Evolutionary conservation across 2,797 vertebrate genomes (phyloP), one percentile per base, ranked within the genome.

Genomic region (Myoxocephalus aenaeus): DNA sequence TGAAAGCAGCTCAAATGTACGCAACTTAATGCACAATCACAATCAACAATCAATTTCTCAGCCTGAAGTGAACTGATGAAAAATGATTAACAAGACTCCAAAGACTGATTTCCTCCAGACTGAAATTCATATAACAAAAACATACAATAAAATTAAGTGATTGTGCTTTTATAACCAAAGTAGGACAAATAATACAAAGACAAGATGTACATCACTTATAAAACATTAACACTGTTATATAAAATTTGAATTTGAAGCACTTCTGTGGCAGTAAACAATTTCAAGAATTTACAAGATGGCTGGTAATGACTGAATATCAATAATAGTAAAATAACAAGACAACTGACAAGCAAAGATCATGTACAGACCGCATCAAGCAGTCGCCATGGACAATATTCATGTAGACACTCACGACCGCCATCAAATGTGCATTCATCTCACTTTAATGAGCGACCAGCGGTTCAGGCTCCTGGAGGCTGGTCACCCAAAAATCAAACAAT

Each of bases 121-220:
- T 91, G 93, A 89, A 92, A 92, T 94, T 95, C 95, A 96, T 96
- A 96, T 94, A 96, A 96, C 82, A 97, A 97, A 96, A 95, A 95
- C 96, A 96, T 96, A 95, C 96, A 97, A 98, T 89, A 90, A 91
- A 91, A 92, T 96, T 95, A 96, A 96, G 94, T 96, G 97, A 97
- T 97, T 99, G 97, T 99, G 97, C 97, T 99, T 99, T 98, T 97
- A 94, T 97, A 98, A 98, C 96, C 96, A 96, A 97, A 94, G 96
- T 95, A 90, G 86, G 84, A 95, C 91, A 92, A 92, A 94, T 81
- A 92, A 93, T 92, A 92, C 92, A 92, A 91, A 90, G 88, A 95
- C 92, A 88, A 93, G 89, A 92, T 93, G 88, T 92, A 92, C 91
- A 92, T 92, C 90, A 93, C 92, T 85, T 92, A 92, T 74, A 92